phyloP scores from a whole-genome alignment of 2,888 invertebrate species.

The Toxonevra muliebris region DNA sequence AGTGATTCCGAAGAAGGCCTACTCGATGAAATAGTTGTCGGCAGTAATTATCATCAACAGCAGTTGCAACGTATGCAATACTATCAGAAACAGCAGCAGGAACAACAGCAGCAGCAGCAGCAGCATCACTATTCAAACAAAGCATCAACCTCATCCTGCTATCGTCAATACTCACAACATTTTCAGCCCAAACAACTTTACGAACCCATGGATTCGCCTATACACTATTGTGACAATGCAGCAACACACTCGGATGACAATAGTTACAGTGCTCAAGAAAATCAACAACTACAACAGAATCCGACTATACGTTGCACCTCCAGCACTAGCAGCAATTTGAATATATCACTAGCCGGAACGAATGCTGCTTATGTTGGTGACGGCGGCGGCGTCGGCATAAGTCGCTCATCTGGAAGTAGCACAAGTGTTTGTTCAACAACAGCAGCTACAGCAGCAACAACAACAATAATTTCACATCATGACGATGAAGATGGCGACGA shows the following conservation, averaged over 20 bases:
- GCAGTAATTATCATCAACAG: constrained; percentile 49
- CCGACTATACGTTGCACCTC: constrained; percentile 41
- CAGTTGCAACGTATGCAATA: constrained; percentile 46
- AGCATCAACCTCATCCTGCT: constrained; percentile 36
- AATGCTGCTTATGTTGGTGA: background rate
- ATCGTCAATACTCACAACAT: constrained; percentile 38
- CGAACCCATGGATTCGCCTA: constrained; percentile 61
- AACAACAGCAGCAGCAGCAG: constrained; percentile 38
- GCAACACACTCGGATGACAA: constrained; percentile 62
- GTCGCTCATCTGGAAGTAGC: constrained; percentile 39
- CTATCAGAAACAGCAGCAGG: constrained; percentile 41
- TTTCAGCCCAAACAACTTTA: constrained; percentile 51
- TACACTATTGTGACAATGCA: constrained; percentile 64
- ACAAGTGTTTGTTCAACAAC: constrained; percentile 38
- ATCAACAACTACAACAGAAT: constrained; percentile 44
- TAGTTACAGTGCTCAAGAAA: constrained; percentile 49
- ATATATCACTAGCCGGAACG: constrained; percentile 29
- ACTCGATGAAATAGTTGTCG: constrained; percentile 64
- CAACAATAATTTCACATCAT: constrained; percentile 18
- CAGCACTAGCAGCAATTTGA: constrained; percentile 49
- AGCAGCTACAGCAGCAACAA: constrained; percentile 13
- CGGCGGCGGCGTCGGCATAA: constrained; percentile 26
- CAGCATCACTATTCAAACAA: constrained; percentile 16
- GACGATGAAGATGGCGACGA: constrained; percentile 7
- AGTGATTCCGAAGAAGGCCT: constrained; percentile 64